phyloP scores from a whole-genome alignment of 2,113 vertebrate genomes.

The Pseudopipra pipra region DNA sequence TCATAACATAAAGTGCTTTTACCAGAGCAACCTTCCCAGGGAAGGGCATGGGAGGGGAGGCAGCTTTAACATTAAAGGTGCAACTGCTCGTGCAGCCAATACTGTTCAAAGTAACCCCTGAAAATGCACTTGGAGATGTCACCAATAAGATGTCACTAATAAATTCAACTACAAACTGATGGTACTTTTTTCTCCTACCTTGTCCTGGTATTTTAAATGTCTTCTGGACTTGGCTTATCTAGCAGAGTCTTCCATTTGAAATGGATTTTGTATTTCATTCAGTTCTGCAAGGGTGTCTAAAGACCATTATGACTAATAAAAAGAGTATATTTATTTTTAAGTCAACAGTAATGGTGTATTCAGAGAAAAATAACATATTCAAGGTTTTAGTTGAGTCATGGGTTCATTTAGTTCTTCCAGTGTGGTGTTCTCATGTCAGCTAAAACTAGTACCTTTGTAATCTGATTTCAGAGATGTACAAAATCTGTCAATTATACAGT shows the following conservation, averaged over 20 bases:
- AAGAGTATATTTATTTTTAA: neutral
- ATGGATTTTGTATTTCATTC: neutral
- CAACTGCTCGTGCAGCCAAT: neutral
- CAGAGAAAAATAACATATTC: neutral
- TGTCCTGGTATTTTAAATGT: neutral
- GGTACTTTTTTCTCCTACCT: neutral
- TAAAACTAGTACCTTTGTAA: neutral
- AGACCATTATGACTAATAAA: neutral
- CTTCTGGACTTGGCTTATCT: neutral
- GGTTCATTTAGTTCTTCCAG: neutral
- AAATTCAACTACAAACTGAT: neutral
- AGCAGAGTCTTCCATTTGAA: neutral
- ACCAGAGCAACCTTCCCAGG: neutral
- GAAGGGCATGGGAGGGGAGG: neutral
- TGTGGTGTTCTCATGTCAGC: neutral
- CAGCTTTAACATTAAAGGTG: neutral
- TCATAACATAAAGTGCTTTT: neutral
- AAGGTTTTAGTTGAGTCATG: neutral
- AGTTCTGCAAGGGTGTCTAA: neutral
- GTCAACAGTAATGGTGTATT: neutral
- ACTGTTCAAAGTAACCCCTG: neutral
- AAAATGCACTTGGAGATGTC: neutral
- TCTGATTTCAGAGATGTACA: neutral
- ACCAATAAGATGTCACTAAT: neutral
- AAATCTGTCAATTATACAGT: neutral